Base-by-base conservation (phyloP, 2,797 vertebrate species). In the Arrhamphus sclerolepis region DNA sequence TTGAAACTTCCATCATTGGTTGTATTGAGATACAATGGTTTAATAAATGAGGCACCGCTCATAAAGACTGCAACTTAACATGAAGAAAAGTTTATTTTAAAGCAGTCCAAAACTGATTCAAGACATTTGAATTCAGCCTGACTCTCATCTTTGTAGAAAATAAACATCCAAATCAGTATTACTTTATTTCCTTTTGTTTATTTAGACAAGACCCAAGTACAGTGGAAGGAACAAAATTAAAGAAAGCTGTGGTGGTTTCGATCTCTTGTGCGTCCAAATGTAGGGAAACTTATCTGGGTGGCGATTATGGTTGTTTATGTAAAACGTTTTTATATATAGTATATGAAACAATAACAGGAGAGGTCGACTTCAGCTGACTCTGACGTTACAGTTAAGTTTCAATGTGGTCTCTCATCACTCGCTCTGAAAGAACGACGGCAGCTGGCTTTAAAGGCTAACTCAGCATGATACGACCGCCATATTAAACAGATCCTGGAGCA, bases 361-460 rank as follows among this genome's bases (percentile, higher is more conserved):
- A 69, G 69, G 49, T 72, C 41, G 66, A 80, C 75, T 78, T 73
- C 42, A 75, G 75, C 75, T 29, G 53, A 77, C 69, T 66, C 44
- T 53, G 69, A 66, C 72, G n/a, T 78, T 80, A 75, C 77, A 75
- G 58, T 34, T 65, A 75, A 66, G 46, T 69, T 42, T 61, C 70
- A 72, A 73, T 84, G 82, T 62, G 85, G 86, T 77, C 78, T 80
- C 83, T 83, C 81, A 69, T 77, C 85, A 71, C 70, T 86, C 83
- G 60, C 66, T 66, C 50, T 5, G 21, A 57, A 59, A 76, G 70
- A 66, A 81, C 66, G 71, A 80, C 66, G 70, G 81, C 66, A 52
- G 81, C 61, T 4, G 41, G 64, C 78, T 82, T 77, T 84, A 80
- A 76, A 82, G 79, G 67, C 82, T 69, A 84, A 81, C 86, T 88